A percentile compares a stretch with the other conserved stretches of the same genome.
These are phyloP conservation scores for Lasioglossum marginatum DNA, from an alignment of 2,888 invertebrate genomes.

Conservation along the genomic window DNA sequence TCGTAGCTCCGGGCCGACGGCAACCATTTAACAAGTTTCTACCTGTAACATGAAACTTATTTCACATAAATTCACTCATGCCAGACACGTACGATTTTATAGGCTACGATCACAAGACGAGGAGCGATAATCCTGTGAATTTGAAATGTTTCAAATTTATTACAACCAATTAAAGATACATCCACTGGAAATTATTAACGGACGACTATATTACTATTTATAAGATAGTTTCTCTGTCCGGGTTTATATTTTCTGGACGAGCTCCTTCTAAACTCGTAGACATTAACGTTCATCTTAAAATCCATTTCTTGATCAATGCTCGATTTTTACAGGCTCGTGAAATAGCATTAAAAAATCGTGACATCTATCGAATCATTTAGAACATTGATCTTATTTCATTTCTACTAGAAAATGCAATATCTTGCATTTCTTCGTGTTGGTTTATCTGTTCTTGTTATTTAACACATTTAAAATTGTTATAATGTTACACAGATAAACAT, in stretches of 20 bases:
- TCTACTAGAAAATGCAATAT: background rate
- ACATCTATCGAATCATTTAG: background rate
- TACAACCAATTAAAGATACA: background rate
- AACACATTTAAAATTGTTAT: background rate
- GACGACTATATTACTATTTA: background rate
- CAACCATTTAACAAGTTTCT: conserved; percentile 8
- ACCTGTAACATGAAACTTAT: background rate
- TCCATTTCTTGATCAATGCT: background rate
- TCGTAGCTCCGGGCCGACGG: background rate
- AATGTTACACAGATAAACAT: no score
- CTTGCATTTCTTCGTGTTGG: background rate
- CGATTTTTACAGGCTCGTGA: background rate
- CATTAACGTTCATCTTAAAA: no score
- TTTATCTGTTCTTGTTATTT: background rate
- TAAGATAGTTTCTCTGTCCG: background rate
- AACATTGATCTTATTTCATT: background rate
- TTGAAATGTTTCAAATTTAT: background rate
- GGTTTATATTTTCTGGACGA: background rate
- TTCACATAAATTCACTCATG: conserved; percentile 4
- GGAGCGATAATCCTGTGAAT: conserved; percentile 11
- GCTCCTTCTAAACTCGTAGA: background rate
- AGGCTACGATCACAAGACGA: conserved; percentile 4
- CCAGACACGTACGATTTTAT: background rate
- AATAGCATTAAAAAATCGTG: background rate
- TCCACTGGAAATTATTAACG: background rate